Percentiles rank a stretch among this genome's conserved stretches.
phyloP scores from a whole-genome alignment of 2,888 invertebrate genomes.

The Megamerina dolium region DNA sequence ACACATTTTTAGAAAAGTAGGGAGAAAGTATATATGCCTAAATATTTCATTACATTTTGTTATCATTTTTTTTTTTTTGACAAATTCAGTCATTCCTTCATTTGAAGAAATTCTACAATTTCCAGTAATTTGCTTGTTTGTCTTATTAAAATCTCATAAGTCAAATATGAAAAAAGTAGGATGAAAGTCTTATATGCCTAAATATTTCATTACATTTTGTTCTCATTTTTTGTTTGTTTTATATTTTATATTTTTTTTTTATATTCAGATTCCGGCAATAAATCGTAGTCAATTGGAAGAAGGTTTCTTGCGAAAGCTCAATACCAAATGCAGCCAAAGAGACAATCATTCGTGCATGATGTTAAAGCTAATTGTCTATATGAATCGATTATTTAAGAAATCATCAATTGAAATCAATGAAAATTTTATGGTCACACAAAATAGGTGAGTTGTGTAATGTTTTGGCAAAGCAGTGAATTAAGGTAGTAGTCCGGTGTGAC shows the following conservation, averaged over 20 bases:
- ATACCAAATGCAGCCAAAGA: slow-evolving; percentile 68
- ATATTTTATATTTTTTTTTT: slow-evolving; percentile 4
- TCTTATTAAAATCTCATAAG: no score
- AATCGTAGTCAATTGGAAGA: slow-evolving; percentile 57
- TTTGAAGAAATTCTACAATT: no score
- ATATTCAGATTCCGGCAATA: slow-evolving; percentile 47
- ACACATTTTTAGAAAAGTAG: no score
- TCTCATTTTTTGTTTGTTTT: neutral
- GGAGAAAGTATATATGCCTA: no score
- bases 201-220: neutral
- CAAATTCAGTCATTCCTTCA: no score
- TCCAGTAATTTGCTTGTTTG: no score
- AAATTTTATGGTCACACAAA: slow-evolving; percentile 70
- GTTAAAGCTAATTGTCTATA: slow-evolving; percentile 73
- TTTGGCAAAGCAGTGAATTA: no score
- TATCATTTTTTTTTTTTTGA: no score
- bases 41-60: no score
- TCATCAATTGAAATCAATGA: slow-evolving; percentile 71
- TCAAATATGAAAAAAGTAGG: no score
- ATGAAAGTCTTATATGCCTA: no score
- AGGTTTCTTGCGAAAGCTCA: slow-evolving; percentile 66
- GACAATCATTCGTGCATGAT: slow-evolving; percentile 79
- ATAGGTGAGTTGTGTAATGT: slow-evolving; percentile 51
- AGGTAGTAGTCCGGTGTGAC: no score
- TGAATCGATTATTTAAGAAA: slow-evolving; percentile 74